Conservation (phyloP, 2,888 invertebrate species). For the Phengaris arion region DNA sequence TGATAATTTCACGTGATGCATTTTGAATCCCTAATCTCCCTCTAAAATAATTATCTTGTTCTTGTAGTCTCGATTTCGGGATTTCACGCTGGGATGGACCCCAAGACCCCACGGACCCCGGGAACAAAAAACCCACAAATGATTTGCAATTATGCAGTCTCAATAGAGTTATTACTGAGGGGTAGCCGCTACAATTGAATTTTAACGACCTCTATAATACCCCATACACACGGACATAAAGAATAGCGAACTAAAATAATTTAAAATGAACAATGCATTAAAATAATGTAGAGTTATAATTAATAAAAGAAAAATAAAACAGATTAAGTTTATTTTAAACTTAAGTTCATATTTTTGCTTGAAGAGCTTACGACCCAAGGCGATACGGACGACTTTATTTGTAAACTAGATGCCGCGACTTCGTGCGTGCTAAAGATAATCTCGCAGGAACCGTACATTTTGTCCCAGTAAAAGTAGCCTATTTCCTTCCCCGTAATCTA, state of each 20-base stretch:
- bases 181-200: conserved; percentile 75
- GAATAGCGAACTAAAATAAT: conserved; percentile 12
- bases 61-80: conserved; percentile 26
- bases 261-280: too few species aligned
- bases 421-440: too few species aligned
- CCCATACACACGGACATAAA: conserved; percentile 48
- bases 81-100: conserved; percentile 44
- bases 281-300: too few species aligned
- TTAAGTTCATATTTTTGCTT: too few species aligned
- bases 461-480: too few species aligned
- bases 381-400: too few species aligned
- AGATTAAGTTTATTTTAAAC: too few species aligned
- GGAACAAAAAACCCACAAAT: conserved; percentile 71
- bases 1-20: not conserved
- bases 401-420: too few species aligned
- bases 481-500: too few species aligned
- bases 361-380: too few species aligned
- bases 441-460: too few species aligned
- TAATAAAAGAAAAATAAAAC: too few species aligned
- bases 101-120: conserved; percentile 42
- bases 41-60: conserved; percentile 30
- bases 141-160: conserved; percentile 77
- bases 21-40: conserved; percentile 21
- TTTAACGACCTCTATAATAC: conserved; percentile 73
- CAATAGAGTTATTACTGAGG: conserved; percentile 74